Conservation (phyloP, 2,113 vertebrate genomes). For the Capricornis sumatraensis region DNA sequence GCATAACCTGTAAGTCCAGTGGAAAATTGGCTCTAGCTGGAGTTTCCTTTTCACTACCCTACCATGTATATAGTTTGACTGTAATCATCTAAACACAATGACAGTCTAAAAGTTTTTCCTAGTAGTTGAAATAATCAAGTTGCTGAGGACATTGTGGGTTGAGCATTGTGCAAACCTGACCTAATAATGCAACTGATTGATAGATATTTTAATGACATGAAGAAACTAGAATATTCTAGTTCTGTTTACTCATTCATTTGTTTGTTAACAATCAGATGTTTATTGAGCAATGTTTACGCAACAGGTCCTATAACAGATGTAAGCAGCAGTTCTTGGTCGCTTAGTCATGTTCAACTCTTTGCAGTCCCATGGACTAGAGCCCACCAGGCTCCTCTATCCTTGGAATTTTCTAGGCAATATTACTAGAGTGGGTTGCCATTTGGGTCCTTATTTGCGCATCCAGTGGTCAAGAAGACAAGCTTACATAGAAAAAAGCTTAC, state of each 20-base stretch:
- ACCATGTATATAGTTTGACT: not conserved
- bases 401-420: not conserved
- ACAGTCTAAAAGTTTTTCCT: not conserved
- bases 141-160: not conserved
- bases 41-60: not conserved
- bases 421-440: not conserved
- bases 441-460: not conserved
- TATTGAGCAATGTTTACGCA: not conserved
- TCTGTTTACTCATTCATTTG: conserved; percentile 34
- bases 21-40: not conserved
- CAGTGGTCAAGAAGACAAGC: not conserved
- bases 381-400: not conserved
- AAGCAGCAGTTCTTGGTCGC: not conserved
- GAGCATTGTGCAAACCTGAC: conserved; percentile 29
- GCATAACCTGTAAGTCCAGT: not conserved
- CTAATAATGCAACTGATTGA: conserved; percentile 26
- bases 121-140: conserved; percentile 6
- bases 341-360: not conserved
- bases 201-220: not conserved
- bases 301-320: not conserved
- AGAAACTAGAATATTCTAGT: conserved; percentile 38
- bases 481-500: not conserved
- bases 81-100: not conserved
- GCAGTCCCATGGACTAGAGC: not conserved
- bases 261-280: not conserved